A percentile compares a stretch with the other conserved stretches of the same genome.
Conservation (phyloP, 2,888 invertebrate genomes). For the Agriopis marginaria region DNA sequence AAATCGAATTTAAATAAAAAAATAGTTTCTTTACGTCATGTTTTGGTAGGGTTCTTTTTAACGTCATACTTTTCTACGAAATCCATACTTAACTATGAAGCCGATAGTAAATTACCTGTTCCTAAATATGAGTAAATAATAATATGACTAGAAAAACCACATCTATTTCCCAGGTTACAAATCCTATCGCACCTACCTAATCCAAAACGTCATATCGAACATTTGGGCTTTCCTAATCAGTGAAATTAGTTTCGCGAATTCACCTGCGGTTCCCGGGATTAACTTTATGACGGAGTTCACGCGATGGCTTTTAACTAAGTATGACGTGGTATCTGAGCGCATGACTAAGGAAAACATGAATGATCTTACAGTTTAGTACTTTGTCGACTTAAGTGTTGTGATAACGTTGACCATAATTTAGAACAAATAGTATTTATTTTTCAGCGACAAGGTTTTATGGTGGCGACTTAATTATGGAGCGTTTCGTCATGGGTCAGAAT, state of each 20-base stretch:
- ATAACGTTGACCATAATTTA: background rate
- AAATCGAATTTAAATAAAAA: no score
- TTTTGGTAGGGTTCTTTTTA: no score
- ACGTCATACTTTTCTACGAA: no score
- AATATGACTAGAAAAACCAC: conserved; percentile 4
- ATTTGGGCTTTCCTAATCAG: conserved; percentile 21
- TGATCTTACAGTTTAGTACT: background rate
- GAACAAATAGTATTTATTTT: background rate
- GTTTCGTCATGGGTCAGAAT: conserved; percentile 19
- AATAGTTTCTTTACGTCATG: no score
- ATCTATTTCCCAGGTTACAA: conserved; percentile 8
- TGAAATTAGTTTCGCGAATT: conserved; percentile 18
- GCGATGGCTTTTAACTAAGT: background rate
- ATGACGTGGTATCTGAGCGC: conserved; percentile 18
- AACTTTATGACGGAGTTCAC: conserved; percentile 16
- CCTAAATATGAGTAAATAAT: background rate
- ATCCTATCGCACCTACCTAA: background rate
- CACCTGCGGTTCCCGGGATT: conserved; percentile 18
- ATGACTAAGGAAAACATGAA: conserved; percentile 13
- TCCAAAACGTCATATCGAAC: conserved; percentile 1
- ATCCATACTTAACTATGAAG: background rate
- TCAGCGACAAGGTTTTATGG: conserved; percentile 1
- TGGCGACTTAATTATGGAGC: background rate
- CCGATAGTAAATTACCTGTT: background rate
- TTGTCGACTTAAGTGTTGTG: conserved; percentile 6